Percentiles rank a stretch among this genome's conserved stretches.
These are phyloP conservation scores for Abramis brama DNA, from an alignment of 2,113 vertebrate genomes.

Conservation along the genomic window DNA sequence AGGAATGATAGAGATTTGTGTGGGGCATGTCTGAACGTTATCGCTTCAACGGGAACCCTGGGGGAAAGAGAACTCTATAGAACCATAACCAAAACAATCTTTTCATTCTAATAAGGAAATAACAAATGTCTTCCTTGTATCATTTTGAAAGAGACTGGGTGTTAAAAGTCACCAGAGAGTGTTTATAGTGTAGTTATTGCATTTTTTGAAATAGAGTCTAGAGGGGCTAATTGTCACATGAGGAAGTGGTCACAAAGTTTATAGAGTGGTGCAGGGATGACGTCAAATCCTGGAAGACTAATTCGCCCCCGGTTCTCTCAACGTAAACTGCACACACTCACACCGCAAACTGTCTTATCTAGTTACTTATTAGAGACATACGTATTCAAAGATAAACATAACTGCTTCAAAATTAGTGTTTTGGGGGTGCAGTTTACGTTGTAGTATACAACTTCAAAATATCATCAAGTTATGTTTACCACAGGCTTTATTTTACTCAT, in stretches of 20 bases:
- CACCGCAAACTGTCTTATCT: too few species aligned
- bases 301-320: too few species aligned
- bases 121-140: neutral
- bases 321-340: too few species aligned
- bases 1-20: constrained; percentile 26
- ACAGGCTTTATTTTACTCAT: too few species aligned
- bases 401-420: too few species aligned
- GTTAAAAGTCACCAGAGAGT: neutral
- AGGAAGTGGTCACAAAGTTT: neutral
- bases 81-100: neutral
- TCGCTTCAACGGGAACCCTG: neutral
- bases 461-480: too few species aligned
- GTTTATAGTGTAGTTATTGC: neutral
- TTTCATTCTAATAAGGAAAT: neutral
- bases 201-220: neutral
- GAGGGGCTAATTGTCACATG: neutral
- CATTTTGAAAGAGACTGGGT: neutral
- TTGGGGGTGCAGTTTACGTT: too few species aligned
- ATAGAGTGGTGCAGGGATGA: too few species aligned
- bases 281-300: too few species aligned
- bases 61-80: neutral
- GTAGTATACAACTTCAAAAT: too few species aligned
- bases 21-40: constrained; percentile 16
- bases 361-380: too few species aligned
- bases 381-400: too few species aligned